Base-by-base conservation (phyloP, 2,113 vertebrate species). In the Condylura cristata region DNA sequence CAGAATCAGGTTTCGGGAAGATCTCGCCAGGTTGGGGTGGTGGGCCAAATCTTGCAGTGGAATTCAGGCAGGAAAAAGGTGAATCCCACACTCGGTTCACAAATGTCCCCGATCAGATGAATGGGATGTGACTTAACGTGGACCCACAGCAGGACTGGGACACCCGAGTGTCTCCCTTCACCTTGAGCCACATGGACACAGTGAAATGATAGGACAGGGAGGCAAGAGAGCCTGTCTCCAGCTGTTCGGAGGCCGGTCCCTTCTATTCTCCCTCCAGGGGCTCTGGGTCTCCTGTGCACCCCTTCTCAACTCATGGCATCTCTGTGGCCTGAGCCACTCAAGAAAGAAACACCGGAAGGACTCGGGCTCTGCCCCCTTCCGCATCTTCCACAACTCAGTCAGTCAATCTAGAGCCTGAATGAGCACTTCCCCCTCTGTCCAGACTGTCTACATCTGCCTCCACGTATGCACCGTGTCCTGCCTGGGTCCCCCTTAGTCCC, bases 1-100 rank as follows among this genome's bases (percentile, higher is more conserved):
- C 90, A 95, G 94, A 93, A 87, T 90, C 34, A 56, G 85, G 90
- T 94, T 95, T 88, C 58, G 32, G 76, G 76, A 85, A 86, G 51
- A 39, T 68, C 65, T 68, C 81, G 46, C 34, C 91, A 66, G 58
- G 76, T 72, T 41, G 61, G 44, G 37, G 28, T 61, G 80, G 46
- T 68, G 44, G 93, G 89, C 48, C 92, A 89, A 79, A 48, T 58
- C 37, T 72, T 82, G 91, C 80, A 41, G 0, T 18, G 72, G 85
- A 87, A 71, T 68, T 75, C 68, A 95, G 34, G 61, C 88, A 88
- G 66, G n/a, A 86, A 66, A 86, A 51, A 48, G 44, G 34, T 0
- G 6, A 75, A 65, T 75, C 70, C 30, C 30, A 83, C 60, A 80
- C 10, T n/a, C n/a, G 2, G 65, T 63, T 89, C 66, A 68, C 41